phyloP scores from a whole-genome alignment of 1,140 invertebrate genomes.

The Globodera rostochiensis region DNA sequence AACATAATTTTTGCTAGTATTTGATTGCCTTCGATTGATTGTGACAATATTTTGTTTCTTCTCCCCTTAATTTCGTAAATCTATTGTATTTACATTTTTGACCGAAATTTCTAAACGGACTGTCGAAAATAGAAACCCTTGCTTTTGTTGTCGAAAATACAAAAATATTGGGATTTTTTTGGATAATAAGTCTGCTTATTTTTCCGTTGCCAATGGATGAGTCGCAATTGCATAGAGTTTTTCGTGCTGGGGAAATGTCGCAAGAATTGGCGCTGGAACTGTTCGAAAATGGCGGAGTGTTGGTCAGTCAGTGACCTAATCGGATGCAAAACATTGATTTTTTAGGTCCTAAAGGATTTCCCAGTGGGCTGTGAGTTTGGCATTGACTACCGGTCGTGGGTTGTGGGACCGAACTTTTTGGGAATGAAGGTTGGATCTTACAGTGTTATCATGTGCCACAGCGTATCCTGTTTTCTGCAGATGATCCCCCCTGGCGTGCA shows the following conservation, averaged over 20 bases:
- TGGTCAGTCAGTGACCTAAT: neutral
- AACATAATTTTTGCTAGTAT: no score
- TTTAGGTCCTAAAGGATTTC: slow-evolving; percentile 75
- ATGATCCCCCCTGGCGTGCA: slow-evolving; percentile 97
- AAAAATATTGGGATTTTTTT: no score
- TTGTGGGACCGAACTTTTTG: slow-evolving; percentile 85
- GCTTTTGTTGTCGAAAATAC: no score
- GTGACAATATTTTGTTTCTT: no score
- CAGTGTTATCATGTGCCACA: neutral
- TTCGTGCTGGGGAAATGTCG: slow-evolving; percentile 72
- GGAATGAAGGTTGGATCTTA: slow-evolving; percentile 77
- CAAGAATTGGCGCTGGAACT: slow-evolving; percentile 77
- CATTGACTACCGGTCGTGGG: slow-evolving; percentile 93
- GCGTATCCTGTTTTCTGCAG: neutral
- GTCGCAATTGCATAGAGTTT: slow-evolving; percentile 1
- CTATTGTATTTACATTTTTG: no score
- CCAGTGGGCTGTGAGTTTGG: slow-evolving; percentile 87
- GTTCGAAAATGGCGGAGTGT: slow-evolving; percentile 77
- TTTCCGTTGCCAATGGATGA: neutral
- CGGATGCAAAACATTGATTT: neutral
- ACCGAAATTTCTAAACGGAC: no score
- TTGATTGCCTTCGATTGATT: no score
- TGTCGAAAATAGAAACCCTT: no score
- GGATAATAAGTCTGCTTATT: no score
- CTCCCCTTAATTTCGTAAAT: no score